A percentile compares a stretch with the other conserved stretches of the same genome.
These are phyloP conservation scores for Diphyllodes magnificus DNA, from an alignment of 2,113 vertebrate genomes.

Conservation along the genomic window DNA sequence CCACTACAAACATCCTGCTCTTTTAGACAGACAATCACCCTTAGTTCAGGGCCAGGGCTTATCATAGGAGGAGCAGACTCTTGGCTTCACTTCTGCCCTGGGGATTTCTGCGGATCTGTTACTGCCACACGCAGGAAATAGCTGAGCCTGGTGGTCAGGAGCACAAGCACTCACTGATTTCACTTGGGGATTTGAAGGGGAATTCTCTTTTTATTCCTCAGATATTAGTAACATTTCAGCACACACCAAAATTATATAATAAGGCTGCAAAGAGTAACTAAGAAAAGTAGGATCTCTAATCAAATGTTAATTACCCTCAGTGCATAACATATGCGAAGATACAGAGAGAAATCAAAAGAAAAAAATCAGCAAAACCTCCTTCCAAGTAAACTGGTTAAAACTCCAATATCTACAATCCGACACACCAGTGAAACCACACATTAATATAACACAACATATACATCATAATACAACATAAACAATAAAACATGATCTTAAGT, in stretches of 20 bases:
- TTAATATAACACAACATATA: background rate
- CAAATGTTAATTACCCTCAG: background rate
- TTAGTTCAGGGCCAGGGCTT: background rate
- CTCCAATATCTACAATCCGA: background rate
- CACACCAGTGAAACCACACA: background rate
- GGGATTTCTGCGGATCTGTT: background rate
- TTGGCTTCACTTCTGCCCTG: background rate
- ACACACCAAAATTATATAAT: background rate
- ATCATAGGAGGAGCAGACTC: background rate
- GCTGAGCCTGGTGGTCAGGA: background rate
- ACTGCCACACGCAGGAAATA: background rate
- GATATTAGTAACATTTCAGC: background rate
- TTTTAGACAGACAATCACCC: background rate
- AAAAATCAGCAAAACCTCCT: background rate
- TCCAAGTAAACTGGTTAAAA: background rate
- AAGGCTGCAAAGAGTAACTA: background rate
- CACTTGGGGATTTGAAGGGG: conserved; percentile 10
- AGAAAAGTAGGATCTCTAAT: background rate
- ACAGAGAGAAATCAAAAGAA: background rate
- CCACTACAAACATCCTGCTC: background rate
- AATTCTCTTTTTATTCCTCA: background rate
- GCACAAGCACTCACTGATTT: background rate
- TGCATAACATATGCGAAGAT: background rate
- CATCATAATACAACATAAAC: background rate
- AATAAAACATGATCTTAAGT: background rate